phyloP scores from a whole-genome alignment of 2,797 vertebrate genomes.

The Anas capensis region DNA sequence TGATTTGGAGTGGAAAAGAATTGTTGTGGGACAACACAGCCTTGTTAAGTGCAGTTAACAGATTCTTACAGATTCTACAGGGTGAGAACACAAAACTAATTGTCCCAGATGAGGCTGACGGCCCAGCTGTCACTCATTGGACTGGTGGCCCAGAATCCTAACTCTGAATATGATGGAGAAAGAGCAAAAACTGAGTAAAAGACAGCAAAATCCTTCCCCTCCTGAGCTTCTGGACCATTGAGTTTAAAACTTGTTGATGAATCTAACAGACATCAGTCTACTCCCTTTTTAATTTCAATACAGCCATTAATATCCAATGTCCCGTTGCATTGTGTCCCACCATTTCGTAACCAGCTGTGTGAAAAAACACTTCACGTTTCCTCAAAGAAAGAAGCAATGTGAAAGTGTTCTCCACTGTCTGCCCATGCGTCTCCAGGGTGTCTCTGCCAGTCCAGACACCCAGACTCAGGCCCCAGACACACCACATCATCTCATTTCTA shows the following conservation, averaged over 20 bases:
- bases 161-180: too few relatives aligned
- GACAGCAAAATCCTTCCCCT: too few relatives aligned
- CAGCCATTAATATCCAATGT: background rate
- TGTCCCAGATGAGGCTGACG: background rate
- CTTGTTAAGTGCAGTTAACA: background rate
- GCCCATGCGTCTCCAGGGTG: rapidly evolving
- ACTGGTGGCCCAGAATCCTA: too few relatives aligned
- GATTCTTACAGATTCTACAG: background rate
- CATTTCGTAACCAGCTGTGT: background rate
- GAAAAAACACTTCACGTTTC: background rate
- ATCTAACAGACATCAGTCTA: too few relatives aligned
- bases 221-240: too few relatives aligned
- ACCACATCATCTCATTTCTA: background rate
- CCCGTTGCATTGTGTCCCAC: background rate
- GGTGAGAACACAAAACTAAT: background rate
- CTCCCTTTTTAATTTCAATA: too few relatives aligned
- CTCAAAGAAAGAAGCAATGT: background rate
- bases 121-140: too few relatives aligned
- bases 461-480: background rate
- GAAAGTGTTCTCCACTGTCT: background rate
- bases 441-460: background rate
- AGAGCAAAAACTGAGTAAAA: too few relatives aligned
- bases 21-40: background rate
- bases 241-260: too few relatives aligned
- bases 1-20: background rate